These are phyloP conservation scores for Synaphobranchus kaupii DNA, from an alignment of 2,797 vertebrate species.

Conservation along the genomic window DNA sequence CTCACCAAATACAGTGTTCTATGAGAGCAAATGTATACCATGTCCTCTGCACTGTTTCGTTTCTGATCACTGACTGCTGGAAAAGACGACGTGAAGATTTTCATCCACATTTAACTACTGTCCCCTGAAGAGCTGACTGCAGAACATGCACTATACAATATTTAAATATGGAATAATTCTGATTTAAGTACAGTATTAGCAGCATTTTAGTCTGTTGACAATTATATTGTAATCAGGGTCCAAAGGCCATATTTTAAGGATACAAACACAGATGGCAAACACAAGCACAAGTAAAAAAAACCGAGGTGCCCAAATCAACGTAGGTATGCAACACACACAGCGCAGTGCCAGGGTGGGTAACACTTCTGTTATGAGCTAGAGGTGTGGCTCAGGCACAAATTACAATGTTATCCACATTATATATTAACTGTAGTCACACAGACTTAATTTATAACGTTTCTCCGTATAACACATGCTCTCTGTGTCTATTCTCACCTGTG, in stretches of 20 bases:
- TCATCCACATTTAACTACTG: not conserved
- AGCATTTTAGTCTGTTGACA: not conserved
- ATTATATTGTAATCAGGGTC: not conserved
- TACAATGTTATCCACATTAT: too few relatives aligned
- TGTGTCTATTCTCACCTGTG: not conserved
- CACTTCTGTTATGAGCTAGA: not conserved
- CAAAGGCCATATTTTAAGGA: not conserved
- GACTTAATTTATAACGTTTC: not conserved
- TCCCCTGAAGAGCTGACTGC: too few relatives aligned
- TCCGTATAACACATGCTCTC: not conserved
- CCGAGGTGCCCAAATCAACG: not conserved
- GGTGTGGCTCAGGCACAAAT: too few relatives aligned
- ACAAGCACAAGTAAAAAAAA: not conserved
- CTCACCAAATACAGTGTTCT: too few relatives aligned
- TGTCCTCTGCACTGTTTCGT: too few relatives aligned
- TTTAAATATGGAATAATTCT: not conserved
- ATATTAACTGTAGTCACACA: not conserved
- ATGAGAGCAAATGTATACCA: too few relatives aligned
- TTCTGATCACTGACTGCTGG: too few relatives aligned
- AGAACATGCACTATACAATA: too few relatives aligned
- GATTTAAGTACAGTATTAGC: not conserved
- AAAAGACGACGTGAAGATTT: not conserved
- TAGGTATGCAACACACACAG: not conserved
- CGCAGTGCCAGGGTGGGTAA: not conserved
- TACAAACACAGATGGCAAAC: not conserved